These are phyloP conservation scores for Aleiodes testaceus DNA, from an alignment of 2,888 invertebrate species.

Conservation along the genomic window DNA sequence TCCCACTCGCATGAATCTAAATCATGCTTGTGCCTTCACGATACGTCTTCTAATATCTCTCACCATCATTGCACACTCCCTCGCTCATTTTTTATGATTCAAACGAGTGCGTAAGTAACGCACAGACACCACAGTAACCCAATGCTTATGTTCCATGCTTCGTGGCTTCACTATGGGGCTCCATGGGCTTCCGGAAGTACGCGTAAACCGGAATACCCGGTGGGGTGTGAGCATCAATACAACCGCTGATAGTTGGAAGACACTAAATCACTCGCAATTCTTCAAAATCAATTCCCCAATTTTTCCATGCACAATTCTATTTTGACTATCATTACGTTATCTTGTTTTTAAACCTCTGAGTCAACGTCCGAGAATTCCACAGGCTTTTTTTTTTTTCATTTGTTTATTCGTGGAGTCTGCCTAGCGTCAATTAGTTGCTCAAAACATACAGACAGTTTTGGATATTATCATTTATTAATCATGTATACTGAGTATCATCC, in stretches of 20 bases:
- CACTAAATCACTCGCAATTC: conserved; percentile 17
- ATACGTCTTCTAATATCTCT: conserved; percentile 54
- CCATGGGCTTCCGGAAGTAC: conserved; percentile 60
- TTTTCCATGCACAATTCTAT: not conserved
- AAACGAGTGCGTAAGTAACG: conserved; percentile 1
- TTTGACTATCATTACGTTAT: not conserved
- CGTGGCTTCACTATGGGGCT: conserved; percentile 49
- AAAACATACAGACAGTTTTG: conserved; percentile 9
- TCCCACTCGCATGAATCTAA: conserved; percentile 47
- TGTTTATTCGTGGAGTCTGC: conserved; percentile 64
- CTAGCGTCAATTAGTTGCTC: conserved; percentile 63
- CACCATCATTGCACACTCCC: conserved; percentile 8
- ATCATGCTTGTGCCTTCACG: conserved; percentile 55
- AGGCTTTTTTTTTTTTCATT: conserved; percentile 55
- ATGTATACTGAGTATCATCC: conserved; percentile 53
- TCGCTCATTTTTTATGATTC: conserved; percentile 20
- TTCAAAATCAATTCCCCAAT: not conserved
- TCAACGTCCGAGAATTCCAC: conserved; percentile 61
- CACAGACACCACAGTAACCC: conserved; percentile 47
- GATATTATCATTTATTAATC: not conserved
- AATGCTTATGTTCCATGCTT: conserved; percentile 52
- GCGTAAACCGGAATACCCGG: conserved; percentile 59
- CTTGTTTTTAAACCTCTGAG: conserved; percentile 49
- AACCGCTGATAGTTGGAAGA: conserved; percentile 28
- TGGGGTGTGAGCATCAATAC: conserved; percentile 47